phyloP scores from a whole-genome alignment of 1,140 invertebrate genomes.

The Lepidurus couesii region DNA sequence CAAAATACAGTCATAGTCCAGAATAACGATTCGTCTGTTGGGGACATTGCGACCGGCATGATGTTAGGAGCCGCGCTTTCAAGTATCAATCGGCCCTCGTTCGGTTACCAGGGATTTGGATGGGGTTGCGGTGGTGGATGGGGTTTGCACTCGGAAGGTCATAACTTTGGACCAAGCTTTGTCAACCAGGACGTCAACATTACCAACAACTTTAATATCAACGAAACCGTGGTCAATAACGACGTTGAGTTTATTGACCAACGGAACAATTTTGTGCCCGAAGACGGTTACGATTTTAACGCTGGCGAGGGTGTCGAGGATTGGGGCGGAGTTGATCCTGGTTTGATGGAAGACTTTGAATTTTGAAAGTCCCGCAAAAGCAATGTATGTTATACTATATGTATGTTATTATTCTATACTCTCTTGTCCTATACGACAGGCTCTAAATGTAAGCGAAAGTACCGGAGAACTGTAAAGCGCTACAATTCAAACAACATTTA shows the following conservation, averaged over 20 bases:
- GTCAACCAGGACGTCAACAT: neutral
- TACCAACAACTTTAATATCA: neutral
- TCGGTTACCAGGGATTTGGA: neutral
- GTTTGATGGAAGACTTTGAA: neutral
- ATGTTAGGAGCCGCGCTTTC: slow-evolving; percentile 3
- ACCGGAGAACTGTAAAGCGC: too few relatives aligned
- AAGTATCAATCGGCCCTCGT: neutral
- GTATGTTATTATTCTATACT: too few relatives aligned
- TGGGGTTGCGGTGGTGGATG: slow-evolving; percentile 2
- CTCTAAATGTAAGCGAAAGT: too few relatives aligned
- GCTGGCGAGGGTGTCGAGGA: neutral
- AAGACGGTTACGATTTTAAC: neutral
- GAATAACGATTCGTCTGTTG: neutral
- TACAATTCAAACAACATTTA: too few relatives aligned
- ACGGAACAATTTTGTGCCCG: neutral
- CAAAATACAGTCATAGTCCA: neutral
- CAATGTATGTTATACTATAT: neutral
- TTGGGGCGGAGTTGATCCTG: neutral
- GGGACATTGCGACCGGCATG: neutral
- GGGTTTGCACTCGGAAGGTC: neutral
- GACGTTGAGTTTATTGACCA: neutral
- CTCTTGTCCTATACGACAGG: neutral
- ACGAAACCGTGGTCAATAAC: slow-evolving; percentile 14
- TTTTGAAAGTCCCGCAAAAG: neutral
- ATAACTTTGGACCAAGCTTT: neutral